Evolutionary conservation across 2,888 invertebrate genomes (phyloP).

Genomic region (Siphlonurus alternatus): DNA sequence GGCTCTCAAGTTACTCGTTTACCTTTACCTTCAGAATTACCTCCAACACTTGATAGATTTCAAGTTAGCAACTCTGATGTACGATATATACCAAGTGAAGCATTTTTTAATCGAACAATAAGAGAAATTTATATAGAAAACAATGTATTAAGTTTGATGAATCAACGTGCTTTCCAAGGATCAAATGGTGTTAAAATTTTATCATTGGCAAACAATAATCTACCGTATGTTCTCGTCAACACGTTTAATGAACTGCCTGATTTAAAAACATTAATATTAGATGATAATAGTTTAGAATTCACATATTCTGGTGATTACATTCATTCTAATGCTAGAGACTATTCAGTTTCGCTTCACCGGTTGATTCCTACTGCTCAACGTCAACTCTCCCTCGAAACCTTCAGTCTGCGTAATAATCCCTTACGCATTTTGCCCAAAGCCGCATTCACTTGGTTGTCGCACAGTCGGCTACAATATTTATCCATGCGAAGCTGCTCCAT

Average conservation of each 20-base stretch:
- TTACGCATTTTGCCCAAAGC: background rate
- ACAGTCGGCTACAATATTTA: background rate
- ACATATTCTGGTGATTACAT: background rate
- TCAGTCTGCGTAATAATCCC: background rate
- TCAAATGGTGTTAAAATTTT: background rate
- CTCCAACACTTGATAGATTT: background rate
- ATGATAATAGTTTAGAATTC: background rate
- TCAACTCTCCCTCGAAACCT: background rate
- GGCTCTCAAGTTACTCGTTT: background rate
- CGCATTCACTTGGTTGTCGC: background rate
- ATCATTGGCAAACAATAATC: background rate
- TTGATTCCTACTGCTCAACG: background rate
- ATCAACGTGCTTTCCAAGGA: background rate
- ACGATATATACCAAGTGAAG: background rate
- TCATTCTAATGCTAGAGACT: background rate
- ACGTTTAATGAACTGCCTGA: background rate
- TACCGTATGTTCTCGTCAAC: background rate
- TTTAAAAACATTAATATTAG: background rate
- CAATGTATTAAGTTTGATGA: background rate
- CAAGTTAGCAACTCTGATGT: background rate
- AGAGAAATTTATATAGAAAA: background rate
- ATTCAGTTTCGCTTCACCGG: background rate
- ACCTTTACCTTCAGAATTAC: background rate
- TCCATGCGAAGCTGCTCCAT: background rate
- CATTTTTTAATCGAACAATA: background rate